Evolutionary conservation across 2,888 invertebrate species (phyloP), one percentile per base, ranked within the genome.

Genomic region (Helicoverpa assulta): DNA sequence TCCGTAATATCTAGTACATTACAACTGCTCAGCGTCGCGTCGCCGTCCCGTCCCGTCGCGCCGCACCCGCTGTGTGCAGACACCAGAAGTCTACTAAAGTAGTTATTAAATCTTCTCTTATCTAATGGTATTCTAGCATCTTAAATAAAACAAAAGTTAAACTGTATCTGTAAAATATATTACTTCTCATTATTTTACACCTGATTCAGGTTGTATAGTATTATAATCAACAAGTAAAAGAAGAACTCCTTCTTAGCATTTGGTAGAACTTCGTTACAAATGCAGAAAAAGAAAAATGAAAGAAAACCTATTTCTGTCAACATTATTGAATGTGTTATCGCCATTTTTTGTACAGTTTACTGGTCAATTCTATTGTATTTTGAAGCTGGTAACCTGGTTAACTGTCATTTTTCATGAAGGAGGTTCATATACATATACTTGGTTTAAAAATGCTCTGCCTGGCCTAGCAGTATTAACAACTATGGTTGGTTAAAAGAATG

Each of bases 101-200:
- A 10, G 37, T 10, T 2, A 10, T 37, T 29, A 29, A 29, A 29
- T 29, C 29, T 29, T 29, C 29, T 29, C 2, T 29, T 29, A 4
- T 6, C 7, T 29, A 6, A 29, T 29, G 5, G 7, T 6, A 29
- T 37, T 37, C 7, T 37, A 10, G 37, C 2, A 0, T 43, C 2
- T 43, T 14, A 10, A 63, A 60, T 59, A 78, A 76, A 14, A 69
- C 58, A 56, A 56, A 12, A 18, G n/a, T 26, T n/a, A 2, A 21
- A 16, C 10, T 53, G 33, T 59, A 8, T 64, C 51, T 8, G 50
- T 55, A 64, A 67, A 78, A 74, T 76, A 69, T 79, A 62, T 69
- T 76, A 21, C 52, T 37, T 29, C 14, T n/a, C 8, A 60, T 16
- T 51, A 58, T 6, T 12, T 52, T 21, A 55, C 51, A 65, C 12